Percentiles rank a stretch among this genome's conserved stretches.
Conservation (phyloP, 2,888 invertebrate species). For the Agrochola lychnidis region DNA sequence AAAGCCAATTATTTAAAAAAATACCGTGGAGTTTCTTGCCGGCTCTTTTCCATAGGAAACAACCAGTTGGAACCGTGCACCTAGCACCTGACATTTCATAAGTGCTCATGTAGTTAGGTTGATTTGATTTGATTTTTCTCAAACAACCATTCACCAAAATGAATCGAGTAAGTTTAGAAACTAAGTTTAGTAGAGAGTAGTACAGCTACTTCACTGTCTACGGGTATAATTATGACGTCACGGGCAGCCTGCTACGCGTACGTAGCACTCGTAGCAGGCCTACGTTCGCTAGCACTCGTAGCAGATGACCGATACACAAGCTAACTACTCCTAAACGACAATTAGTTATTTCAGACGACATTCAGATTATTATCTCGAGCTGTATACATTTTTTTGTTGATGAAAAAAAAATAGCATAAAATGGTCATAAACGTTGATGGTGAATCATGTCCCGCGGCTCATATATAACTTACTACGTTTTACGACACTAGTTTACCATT, state of each 20-base stretch:
- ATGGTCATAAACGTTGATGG: background rate
- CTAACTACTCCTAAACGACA: background rate
- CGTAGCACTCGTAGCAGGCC: background rate
- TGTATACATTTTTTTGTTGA: background rate
- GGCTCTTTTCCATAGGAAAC: no score
- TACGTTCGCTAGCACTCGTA: slow-evolving; percentile 5
- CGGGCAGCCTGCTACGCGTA: background rate
- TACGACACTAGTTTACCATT: slow-evolving; percentile 41
- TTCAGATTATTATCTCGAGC: background rate
- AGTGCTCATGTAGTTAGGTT: no score
- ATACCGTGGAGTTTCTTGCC: no score
- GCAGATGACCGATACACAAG: background rate
- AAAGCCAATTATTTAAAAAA: no score
- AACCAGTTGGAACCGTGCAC: no score
- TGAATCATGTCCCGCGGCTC: background rate
- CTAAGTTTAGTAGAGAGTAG: background rate
- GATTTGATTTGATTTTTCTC: no score
- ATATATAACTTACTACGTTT: slow-evolving; percentile 26
- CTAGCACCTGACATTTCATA: no score
- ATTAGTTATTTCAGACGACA: background rate
- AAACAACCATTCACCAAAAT: background rate
- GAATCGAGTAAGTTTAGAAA: background rate
- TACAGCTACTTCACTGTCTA: background rate
- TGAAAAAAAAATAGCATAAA: background rate
- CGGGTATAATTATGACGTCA: background rate